Conservation (phyloP, 2,888 invertebrate genomes). For the Cephus sareptanus region DNA sequence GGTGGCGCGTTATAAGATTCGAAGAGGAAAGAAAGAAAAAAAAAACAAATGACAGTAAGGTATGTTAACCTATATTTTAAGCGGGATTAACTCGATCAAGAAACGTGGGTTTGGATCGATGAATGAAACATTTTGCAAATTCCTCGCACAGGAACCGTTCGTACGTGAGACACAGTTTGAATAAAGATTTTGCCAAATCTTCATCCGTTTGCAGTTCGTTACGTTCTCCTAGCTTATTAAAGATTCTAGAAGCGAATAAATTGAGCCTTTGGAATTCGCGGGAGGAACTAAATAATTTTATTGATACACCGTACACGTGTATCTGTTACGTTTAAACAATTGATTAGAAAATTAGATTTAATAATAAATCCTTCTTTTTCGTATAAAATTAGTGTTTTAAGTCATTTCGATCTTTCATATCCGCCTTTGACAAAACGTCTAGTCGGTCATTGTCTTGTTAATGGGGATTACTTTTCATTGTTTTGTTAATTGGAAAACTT, state of each 20-base stretch:
- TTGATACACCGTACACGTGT: background rate
- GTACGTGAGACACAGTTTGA: slow-evolving; percentile 28
- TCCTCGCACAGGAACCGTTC: slow-evolving; percentile 25
- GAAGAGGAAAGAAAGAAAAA: background rate
- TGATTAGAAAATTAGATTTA: background rate
- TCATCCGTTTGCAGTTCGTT: background rate
- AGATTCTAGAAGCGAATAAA: background rate
- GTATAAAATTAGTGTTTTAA: background rate
- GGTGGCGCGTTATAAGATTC: background rate
- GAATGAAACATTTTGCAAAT: slow-evolving; percentile 43
- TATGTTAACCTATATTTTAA: slow-evolving; percentile 11
- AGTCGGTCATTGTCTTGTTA: too few relatives aligned
- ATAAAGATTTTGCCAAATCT: slow-evolving; percentile 30
- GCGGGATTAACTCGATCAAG: background rate
- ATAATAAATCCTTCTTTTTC: background rate
- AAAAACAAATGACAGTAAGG: slow-evolving; percentile 27
- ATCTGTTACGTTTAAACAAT: background rate
- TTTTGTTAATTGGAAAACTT: background rate
- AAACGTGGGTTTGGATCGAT: slow-evolving; percentile 25
- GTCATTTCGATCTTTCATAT: background rate
- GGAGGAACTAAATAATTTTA: background rate
- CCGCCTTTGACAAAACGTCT: background rate
- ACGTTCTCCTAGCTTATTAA: background rate
- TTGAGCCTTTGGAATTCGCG: background rate
- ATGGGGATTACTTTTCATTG: too few relatives aligned